Base-by-base conservation (phyloP, 2,113 vertebrate species). In the Camelus dromedarius region DNA sequence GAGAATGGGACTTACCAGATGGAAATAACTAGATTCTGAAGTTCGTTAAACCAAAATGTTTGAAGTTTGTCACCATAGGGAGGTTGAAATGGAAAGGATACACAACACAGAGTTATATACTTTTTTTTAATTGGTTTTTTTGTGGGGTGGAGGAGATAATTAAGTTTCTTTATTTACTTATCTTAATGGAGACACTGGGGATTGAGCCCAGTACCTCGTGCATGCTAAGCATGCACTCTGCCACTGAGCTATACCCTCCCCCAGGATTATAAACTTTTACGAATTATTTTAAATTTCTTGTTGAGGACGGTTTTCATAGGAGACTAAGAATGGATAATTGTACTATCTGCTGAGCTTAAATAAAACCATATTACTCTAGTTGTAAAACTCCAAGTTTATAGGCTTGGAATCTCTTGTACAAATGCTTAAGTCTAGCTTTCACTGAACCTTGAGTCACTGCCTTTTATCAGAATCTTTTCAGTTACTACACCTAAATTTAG, bases 11-110 rank as follows among this genome's bases (percentile, higher is more conserved):
- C 26, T 69, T 69, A 72, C 11, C 38, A 50, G 32, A 38, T 82
- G 18, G 52, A 62, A 88, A 91, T 91, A 80, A 81, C 48, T 79
- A 62, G 52, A 81, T 62, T 73, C 50, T 93, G 22, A 94, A 88
- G 62, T 91, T 91, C 30, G 28, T 16, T 73, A 20, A 87, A 54
- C n/a, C 22, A 70, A n/a, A 72, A 35, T 73, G 32, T 81, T 90
- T 75, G 14, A 94, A 18, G n/a, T 79, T 82, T 58, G 46, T 26
- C 48, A 22, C 8, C 22, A 89, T 12, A 64, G 42, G 28, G 28
- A 92, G 76, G 52, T 54, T 48, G 22, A 94, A 48, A 60, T 54
- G 30, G 54, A 64, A 93, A 86, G 8, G 10, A 22, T 94, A 56
- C 64, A 81, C 15, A 52, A 13, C 35, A 58, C 42, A 79, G 67